phyloP scores from a whole-genome alignment of 2,113 vertebrate genomes.

The Scopus umbretta region DNA sequence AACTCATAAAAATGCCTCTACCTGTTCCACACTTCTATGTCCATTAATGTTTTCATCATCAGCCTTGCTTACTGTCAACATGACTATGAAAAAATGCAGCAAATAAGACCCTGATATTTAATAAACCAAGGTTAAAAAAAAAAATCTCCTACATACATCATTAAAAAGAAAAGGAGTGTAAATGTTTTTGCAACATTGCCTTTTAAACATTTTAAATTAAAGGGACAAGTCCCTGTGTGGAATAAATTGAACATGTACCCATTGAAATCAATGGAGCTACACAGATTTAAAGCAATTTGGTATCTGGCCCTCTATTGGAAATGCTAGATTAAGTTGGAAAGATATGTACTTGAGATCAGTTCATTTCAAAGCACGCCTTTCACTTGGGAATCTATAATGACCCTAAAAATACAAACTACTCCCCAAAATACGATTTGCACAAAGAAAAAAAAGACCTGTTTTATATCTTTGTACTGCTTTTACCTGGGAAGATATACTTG shows the following conservation, averaged over 20 bases:
- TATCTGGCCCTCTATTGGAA: background rate
- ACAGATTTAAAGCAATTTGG: slow-evolving; percentile 29
- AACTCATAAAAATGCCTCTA: background rate
- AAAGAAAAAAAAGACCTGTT: background rate
- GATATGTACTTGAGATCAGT: background rate
- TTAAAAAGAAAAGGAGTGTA: background rate
- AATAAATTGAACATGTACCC: background rate
- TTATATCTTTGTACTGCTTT: background rate
- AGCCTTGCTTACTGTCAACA: background rate
- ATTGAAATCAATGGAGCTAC: slow-evolving; percentile 36
- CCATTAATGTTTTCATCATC: background rate
- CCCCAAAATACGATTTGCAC: background rate
- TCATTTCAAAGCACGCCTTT: background rate
- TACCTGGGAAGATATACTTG: slow-evolving; percentile 2
- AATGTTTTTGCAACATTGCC: background rate
- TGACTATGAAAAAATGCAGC: background rate
- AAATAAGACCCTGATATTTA: background rate
- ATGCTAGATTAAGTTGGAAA: slow-evolving; percentile 34
- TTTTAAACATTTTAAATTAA: slow-evolving; percentile 19
- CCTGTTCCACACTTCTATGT: background rate
- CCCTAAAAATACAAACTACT: background rate
- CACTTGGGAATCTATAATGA: background rate
- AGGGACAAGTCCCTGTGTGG: background rate
- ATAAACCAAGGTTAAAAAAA: background rate
- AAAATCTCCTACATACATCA: background rate